A percentile compares a stretch with the other conserved stretches of the same genome.
phyloP scores from a whole-genome alignment of 2,113 vertebrate species.

The Rostratula benghalensis region DNA sequence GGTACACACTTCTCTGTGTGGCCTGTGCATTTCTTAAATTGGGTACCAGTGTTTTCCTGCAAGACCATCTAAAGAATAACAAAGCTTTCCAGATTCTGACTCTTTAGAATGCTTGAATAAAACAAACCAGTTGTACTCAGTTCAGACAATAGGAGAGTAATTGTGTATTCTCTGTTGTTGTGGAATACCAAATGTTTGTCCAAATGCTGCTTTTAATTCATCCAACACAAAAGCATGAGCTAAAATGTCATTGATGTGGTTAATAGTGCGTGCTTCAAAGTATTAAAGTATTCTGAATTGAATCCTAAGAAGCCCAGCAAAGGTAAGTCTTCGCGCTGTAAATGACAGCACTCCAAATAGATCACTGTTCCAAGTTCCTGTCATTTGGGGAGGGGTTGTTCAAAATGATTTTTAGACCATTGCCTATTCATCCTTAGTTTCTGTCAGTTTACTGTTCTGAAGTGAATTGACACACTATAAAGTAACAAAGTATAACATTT shows the following conservation, averaged over 20 bases:
- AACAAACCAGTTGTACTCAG: background rate
- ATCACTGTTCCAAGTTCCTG: background rate
- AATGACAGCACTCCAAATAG: background rate
- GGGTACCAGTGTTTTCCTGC: background rate
- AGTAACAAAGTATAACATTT: slow-evolving; percentile 5
- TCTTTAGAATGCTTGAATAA: background rate
- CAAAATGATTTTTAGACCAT: background rate
- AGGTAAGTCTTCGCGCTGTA: background rate
- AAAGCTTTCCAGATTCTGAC: background rate
- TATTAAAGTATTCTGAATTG: background rate
- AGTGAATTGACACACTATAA: background rate
- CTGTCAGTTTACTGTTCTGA: background rate
- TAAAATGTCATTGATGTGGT: background rate
- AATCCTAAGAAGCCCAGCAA: background rate
- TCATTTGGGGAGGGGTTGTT: background rate
- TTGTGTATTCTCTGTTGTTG: background rate
- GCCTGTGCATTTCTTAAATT: background rate
- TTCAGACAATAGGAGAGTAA: background rate
- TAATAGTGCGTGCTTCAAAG: background rate
- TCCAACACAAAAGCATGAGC: background rate
- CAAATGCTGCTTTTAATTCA: background rate
- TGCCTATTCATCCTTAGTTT: background rate
- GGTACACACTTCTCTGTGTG: background rate
- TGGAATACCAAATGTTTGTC: background rate
- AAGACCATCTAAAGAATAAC: background rate